Base-by-base conservation (phyloP, 2,797 vertebrate species). In the Apogon talboti region DNA sequence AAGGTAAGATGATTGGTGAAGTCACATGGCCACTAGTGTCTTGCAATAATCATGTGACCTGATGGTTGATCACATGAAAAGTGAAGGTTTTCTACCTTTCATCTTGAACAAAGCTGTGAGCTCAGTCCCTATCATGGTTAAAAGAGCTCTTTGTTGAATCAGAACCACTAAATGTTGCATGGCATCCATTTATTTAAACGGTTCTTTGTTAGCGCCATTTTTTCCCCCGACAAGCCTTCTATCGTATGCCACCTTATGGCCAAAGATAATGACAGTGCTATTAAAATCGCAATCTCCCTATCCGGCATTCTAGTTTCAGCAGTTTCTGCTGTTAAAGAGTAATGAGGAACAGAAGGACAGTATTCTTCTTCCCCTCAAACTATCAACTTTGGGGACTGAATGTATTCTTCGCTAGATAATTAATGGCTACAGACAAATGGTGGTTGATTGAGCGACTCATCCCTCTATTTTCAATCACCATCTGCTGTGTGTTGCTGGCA, bases 361-460 rank as follows among this genome's bases (percentile, higher is more conserved):
- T 91, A 91, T 91, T 89, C 89, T 87, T 87, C 87, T 90, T 63
- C 67, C 80, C 83, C 72, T 87, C 84, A 92, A 93, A 93, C 89
- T 91, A 92, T 93, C 90, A 94, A 93, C 92, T 92, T 93, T 91
- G 85, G 92, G 92, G 92, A 92, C 86, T 81, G 89, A 89, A 92
- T 82, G 85, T 92, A 92, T 92, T 93, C 91, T 92, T 92, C 78
- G 83, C 83, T 69, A 86, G 93, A 94, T 94, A 94, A 94, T 94
- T 93, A 94, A 94, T 94, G 91, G 93, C 92, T 90, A 86, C 89
- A 93, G 92, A 93, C 92, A 94, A 94, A 93, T 90, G 90, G 89
- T 76, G 89, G 88, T 90, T 94, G 94, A 94, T 94, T 93, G 93
- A 94, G 92, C 90, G 92, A 93, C 90, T 93, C 91, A 91, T 92